phyloP scores from a whole-genome alignment of 2,888 invertebrate species.

The Tromatobia lineatoria region DNA sequence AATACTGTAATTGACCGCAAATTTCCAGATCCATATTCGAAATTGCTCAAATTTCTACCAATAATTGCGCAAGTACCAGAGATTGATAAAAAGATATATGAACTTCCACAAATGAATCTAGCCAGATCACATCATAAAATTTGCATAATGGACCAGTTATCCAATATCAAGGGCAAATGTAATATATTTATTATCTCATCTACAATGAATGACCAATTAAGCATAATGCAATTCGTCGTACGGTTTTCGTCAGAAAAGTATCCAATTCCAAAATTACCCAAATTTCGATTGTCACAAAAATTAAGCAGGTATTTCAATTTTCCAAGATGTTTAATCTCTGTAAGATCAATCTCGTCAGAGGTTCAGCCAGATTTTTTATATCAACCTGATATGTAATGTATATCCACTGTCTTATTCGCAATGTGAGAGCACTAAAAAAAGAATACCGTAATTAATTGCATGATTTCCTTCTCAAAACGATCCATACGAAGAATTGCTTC shows the following conservation, averaged over 20 bases:
- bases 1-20: constrained; percentile 78
- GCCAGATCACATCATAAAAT: no score
- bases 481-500: constrained; percentile 82
- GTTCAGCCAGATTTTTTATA: background rate
- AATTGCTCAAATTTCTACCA: constrained; percentile 84
- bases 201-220: no score
- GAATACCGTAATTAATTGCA: constrained; percentile 78
- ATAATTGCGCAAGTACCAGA: constrained; percentile 74
- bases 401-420: background rate
- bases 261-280: no score
- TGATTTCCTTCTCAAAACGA: constrained; percentile 76
- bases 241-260: no score
- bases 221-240: no score
- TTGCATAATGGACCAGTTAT: no score
- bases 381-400: background rate
- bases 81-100: no score
- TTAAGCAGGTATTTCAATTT: no score
- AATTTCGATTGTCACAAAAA: no score
- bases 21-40: constrained; percentile 77
- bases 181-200: no score
- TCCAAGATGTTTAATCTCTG: background rate
- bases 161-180: no score
- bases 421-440: background rate
- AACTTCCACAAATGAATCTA: no score
- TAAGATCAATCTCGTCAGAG: background rate